Conservation (phyloP, 2,888 invertebrate species). For the Punctoribates punctum region DNA sequence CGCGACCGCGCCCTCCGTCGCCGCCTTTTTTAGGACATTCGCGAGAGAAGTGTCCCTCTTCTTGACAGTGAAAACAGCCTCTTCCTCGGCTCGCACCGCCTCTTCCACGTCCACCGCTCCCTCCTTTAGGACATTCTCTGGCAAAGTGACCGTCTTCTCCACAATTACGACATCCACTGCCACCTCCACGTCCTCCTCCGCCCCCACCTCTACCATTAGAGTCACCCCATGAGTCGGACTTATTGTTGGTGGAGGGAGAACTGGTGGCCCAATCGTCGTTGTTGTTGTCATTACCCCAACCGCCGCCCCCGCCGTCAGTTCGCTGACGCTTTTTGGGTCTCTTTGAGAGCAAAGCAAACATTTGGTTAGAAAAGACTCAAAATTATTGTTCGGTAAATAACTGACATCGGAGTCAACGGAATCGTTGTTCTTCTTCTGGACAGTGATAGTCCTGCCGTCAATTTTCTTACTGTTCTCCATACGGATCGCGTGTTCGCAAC, state of each 20-base stretch:
- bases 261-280: neutral
- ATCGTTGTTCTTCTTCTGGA: neutral
- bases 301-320: neutral
- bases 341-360: neutral
- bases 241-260: too few relatives aligned
- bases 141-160: slow-evolving; percentile 29
- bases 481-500: slow-evolving; percentile 13
- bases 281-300: slow-evolving; percentile 14
- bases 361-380: neutral
- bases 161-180: slow-evolving; percentile 14
- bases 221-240: slow-evolving; percentile 1
- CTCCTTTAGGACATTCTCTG: slow-evolving; percentile 14
- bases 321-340: neutral
- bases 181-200: slow-evolving; percentile 5
- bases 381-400: neutral
- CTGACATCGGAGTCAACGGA: slow-evolving; percentile 3
- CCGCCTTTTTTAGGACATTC: neutral
- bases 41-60: neutral
- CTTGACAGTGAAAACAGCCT: neutral
- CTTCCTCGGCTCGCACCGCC: neutral
- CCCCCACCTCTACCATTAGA: slow-evolving; percentile 5
- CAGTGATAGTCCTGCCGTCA: neutral
- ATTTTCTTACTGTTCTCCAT: neutral
- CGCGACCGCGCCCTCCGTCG: neutral
- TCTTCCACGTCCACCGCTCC: neutral